Conservation (phyloP, 2,888 invertebrate species). For the Macrophya annulata region DNA sequence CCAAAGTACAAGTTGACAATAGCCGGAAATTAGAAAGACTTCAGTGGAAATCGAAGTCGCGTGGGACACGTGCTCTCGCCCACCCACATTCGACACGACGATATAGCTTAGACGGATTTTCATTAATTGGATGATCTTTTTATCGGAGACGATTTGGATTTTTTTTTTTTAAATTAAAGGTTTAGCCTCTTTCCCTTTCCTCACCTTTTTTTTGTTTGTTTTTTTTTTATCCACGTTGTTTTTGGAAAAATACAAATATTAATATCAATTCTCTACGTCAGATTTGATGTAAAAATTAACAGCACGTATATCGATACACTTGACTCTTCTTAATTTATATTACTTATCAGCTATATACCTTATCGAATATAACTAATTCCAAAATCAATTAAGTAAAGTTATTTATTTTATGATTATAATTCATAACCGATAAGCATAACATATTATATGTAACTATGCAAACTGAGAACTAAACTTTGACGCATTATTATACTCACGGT, state of each 20-base stretch:
- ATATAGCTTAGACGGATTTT: neutral
- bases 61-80: conserved; percentile 2
- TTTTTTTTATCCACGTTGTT: neutral
- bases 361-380: neutral
- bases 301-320: neutral
- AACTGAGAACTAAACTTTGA: neutral
- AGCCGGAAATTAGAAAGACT: neutral
- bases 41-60: neutral
- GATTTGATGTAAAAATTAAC: neutral
- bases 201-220: neutral
- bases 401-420: neutral
- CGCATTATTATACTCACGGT: neutral
- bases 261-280: no score
- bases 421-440: neutral
- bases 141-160: neutral
- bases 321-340: neutral
- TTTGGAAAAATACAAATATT: no score
- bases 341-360: no score
- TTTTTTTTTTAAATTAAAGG: neutral
- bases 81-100: neutral
- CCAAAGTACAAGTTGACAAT: neutral
- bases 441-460: neutral
- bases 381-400: neutral
- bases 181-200: neutral
- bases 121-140: neutral